Evolutionary conservation across 2,888 invertebrate species (phyloP).

Genomic region (Linhomoeus sp.): DNA sequence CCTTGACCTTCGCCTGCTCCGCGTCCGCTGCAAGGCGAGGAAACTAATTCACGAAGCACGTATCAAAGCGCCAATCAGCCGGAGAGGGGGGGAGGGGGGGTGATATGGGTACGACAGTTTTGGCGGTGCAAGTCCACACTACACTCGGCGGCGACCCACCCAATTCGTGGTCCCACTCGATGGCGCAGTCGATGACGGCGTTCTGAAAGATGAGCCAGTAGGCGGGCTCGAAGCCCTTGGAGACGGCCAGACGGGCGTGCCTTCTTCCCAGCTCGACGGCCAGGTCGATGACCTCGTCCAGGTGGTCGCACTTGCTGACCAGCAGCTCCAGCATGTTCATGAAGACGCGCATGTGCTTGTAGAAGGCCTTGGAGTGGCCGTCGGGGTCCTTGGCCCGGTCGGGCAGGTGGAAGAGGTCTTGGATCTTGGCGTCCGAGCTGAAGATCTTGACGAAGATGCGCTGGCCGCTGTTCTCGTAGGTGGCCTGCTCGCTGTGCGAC

Average conservation of each 20-base stretch:
- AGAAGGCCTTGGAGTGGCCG: background rate
- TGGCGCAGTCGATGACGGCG: slow-evolving; percentile 1
- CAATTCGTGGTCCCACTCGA: background rate
- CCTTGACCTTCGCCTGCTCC: no score
- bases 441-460: background rate
- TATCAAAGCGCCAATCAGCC: no score
- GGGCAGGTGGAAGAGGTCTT: background rate
- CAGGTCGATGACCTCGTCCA: background rate
- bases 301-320: background rate
- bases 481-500: background rate
- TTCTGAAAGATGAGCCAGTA: background rate
- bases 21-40: no score
- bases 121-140: no score
- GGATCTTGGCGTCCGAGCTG: background rate
- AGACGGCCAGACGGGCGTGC: background rate
- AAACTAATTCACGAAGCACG: no score
- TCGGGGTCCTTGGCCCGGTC: background rate
- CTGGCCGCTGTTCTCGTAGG: background rate
- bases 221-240: background rate
- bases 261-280: background rate
- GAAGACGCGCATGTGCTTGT: slow-evolving; percentile 1
- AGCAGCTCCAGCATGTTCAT: slow-evolving; percentile 4
- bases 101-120: no score
- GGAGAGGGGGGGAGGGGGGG: no score
- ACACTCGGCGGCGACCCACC: no score